A percentile compares a stretch with the other conserved stretches of the same genome.
phyloP scores from a whole-genome alignment of 2,888 invertebrate species.

The Sylvicola fuscatus region DNA sequence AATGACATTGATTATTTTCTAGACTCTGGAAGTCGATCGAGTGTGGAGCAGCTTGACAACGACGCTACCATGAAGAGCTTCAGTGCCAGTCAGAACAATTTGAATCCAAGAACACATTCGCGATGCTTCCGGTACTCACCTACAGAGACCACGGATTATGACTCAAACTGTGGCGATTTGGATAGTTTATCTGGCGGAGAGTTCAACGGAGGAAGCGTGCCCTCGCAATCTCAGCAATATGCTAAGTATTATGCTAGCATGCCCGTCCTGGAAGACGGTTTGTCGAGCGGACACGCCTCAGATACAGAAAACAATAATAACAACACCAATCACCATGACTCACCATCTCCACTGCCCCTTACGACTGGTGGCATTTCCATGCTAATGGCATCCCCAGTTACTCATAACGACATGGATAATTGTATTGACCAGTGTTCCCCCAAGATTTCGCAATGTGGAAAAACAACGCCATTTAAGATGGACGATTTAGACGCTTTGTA shows the following conservation, averaged over 20 bases:
- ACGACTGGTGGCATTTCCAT: neutral
- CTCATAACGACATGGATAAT: too few species aligned
- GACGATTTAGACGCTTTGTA: constrained; percentile 17
- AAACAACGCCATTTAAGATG: too few species aligned
- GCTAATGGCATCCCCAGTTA: constrained; percentile 1
- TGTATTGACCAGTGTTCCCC: too few species aligned
- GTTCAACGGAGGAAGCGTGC: constrained; percentile 16
- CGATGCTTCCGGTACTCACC: constrained; percentile 80
- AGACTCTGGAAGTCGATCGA: constrained; percentile 24
- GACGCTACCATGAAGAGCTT: constrained; percentile 1
- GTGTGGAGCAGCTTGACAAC: constrained; percentile 12
- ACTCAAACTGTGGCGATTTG: constrained; percentile 68
- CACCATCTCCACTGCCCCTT: too few species aligned
- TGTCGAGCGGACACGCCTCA: constrained; percentile 84
- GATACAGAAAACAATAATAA: constrained; percentile 73
- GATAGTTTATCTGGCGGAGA: constrained; percentile 38
- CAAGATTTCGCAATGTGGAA: too few species aligned
- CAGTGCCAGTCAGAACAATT: neutral
- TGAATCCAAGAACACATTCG: constrained; percentile 29
- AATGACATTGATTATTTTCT: constrained; percentile 25
- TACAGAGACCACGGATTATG: constrained; percentile 74
- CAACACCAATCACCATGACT: too few species aligned
- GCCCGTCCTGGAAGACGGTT: constrained; percentile 84
- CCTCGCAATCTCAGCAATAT: constrained; percentile 31
- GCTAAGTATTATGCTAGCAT: constrained; percentile 52